A percentile compares a stretch with the other conserved stretches of the same genome.
Evolutionary conservation across 2,888 invertebrate genomes (phyloP).

Genomic region (Plagodis pulveraria): DNA sequence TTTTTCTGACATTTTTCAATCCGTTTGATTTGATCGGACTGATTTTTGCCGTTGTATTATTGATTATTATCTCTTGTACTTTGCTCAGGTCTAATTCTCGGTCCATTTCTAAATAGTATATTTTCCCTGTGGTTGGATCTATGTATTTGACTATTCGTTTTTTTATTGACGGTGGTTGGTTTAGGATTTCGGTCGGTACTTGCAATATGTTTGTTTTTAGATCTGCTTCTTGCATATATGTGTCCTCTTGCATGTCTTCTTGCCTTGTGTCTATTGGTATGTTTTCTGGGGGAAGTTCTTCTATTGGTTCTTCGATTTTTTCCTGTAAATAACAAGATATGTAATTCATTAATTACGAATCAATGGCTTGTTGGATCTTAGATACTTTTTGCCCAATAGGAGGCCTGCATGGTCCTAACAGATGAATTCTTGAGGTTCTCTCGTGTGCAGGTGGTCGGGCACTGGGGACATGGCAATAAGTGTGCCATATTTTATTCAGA

Average conservation of each 20-base stretch:
- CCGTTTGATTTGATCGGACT: slow-evolving; percentile 71
- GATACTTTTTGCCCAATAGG: too few species aligned
- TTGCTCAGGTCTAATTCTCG: slow-evolving; percentile 65
- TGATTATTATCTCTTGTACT: slow-evolving; percentile 75
- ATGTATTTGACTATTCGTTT: slow-evolving; percentile 77
- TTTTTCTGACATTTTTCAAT: slow-evolving; percentile 55
- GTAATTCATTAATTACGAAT: too few species aligned
- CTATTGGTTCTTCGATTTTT: slow-evolving; percentile 18
- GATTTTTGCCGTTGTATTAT: slow-evolving; percentile 65
- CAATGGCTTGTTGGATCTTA: too few species aligned
- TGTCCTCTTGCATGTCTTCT: slow-evolving; percentile 17
- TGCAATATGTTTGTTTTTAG: slow-evolving; percentile 31
- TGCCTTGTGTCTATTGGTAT: slow-evolving; percentile 12
- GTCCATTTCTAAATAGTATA: slow-evolving; percentile 78
- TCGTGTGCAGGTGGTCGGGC: too few species aligned
- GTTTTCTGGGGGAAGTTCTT: slow-evolving; percentile 11
- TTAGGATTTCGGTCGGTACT: slow-evolving; percentile 53
- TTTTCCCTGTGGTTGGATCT: slow-evolving; percentile 72
- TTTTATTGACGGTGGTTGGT: slow-evolving; percentile 50
- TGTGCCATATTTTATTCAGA: too few species aligned
- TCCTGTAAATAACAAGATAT: slow-evolving; percentile 15
- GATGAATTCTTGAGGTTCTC: too few species aligned
- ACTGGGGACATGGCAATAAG: too few species aligned
- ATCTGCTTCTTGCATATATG: slow-evolving; percentile 3
- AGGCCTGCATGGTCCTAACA: too few species aligned